phyloP scores from a whole-genome alignment of 2,113 vertebrate species.

The Lichenostomus cassidix region DNA sequence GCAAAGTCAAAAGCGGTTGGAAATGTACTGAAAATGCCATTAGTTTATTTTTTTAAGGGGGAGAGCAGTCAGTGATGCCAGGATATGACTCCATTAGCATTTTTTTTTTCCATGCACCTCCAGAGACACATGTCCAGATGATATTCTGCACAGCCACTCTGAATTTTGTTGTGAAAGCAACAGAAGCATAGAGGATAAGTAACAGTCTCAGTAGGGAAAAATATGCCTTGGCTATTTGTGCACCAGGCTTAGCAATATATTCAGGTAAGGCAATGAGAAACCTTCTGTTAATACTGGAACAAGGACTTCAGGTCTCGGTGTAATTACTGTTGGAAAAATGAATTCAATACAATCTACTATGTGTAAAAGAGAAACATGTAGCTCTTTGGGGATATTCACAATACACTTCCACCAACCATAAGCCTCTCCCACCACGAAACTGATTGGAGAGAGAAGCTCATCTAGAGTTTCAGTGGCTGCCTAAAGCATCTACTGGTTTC shows the following conservation, averaged over 20 bases:
- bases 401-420: neutral
- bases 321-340: neutral
- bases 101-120: neutral
- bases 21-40: constrained; percentile 15
- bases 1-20: neutral
- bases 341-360: neutral
- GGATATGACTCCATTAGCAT: neutral
- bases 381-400: neutral
- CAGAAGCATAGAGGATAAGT: neutral
- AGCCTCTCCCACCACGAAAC: neutral
- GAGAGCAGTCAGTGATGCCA: neutral
- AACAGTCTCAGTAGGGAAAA: neutral
- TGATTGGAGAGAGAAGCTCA: neutral
- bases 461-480: neutral
- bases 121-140: neutral
- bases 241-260: neutral
- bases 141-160: neutral
- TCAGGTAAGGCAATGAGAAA: neutral
- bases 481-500: neutral
- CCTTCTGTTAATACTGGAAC: fast-evolving
- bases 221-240: neutral
- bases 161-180: neutral
- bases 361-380: neutral
- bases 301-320: neutral
- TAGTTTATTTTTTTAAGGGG: neutral